phyloP scores from a whole-genome alignment of 2,797 vertebrate species.

The Melanotaenia pygmaea region DNA sequence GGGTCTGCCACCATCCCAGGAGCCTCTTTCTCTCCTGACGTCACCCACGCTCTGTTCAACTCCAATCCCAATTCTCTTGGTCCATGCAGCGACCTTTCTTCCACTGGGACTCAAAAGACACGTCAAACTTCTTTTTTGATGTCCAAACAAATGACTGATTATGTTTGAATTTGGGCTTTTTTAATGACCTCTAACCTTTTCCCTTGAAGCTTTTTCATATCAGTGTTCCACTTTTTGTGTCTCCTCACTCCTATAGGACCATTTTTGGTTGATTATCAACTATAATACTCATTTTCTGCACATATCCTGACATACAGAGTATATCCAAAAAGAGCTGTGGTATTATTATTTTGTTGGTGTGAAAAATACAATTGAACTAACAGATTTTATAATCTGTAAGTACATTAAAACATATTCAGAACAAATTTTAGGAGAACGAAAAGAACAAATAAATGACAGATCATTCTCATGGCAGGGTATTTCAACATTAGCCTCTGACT shows the following conservation, averaged over 20 bases:
- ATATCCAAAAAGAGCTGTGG: not conserved
- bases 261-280: not conserved
- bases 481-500: not conserved
- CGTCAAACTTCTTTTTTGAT: constrained; percentile 53
- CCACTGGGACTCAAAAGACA: constrained; percentile 48
- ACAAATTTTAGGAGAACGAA: not conserved
- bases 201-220: constrained; percentile 51
- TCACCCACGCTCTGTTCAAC: constrained; percentile 56
- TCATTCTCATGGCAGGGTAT: not conserved
- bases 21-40: constrained; percentile 17
- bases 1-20: constrained; percentile 36
- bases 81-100: constrained; percentile 50
- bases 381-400: no score
- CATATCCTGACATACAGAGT: not conserved
- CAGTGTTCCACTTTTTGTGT: constrained; percentile 4
- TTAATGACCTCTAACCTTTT: constrained; percentile 51
- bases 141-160: constrained; percentile 63
- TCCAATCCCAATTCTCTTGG: constrained; percentile 63
- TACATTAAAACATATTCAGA: not conserved
- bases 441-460: not conserved
- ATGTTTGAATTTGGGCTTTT: constrained; percentile 42
- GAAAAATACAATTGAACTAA: not conserved
- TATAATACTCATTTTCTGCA: not conserved
- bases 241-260: not conserved
- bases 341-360: not conserved